Base-by-base conservation (phyloP, 53 echinoderm and acorn worm genomes). In the Temnopleurus reevesii region DNA sequence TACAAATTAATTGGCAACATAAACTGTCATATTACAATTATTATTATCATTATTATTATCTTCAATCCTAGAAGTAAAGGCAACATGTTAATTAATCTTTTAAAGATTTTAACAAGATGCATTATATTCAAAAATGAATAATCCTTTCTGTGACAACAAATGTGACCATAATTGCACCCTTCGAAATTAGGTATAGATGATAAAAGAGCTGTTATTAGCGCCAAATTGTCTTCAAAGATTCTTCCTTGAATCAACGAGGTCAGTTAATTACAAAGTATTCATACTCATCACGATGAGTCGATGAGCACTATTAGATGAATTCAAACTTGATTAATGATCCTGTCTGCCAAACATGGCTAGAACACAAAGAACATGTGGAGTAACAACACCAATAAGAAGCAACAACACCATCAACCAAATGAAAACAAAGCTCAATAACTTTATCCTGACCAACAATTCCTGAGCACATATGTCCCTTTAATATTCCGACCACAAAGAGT, bases 291-390 rank as follows among this genome's bases (percentile, higher is more conserved):
- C 21, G 19, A 8, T n/a, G n/a, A n/a, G n/a, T 38, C 8, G 71
- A 21, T n/a, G 71, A 71, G 41, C 71, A 71, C 36, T 71, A 71
- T 41, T 38, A 27, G 41, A 71, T 71, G 41, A 71, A 71, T 19
- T 71, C 71, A 71, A 71, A 71, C 38, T 41, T 38, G 71, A 36
- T 38, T n/a, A 38, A 71, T 8, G 41, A 18, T 41, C 38, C 19
- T 38, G 21, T 7, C 41, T 5, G n/a, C 8, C 38, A 9, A n/a
- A 41, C 2, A 71, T n/a, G 5, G 23, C 9, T n/a, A 38, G 36
- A n/a, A n/a, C n/a, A n/a, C n/a, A n/a, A n/a, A n/a, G n/a, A n/a
- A n/a, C n/a, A n/a, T n/a, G n/a, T n/a, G n/a, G n/a, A 13, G 71
- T n/a, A n/a, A 21, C 38, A 36, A 41, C 19, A n/a, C 38, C 71